Base-by-base conservation (phyloP, 1,140 invertebrate species). In the Cyphomyrmex costatus region DNA sequence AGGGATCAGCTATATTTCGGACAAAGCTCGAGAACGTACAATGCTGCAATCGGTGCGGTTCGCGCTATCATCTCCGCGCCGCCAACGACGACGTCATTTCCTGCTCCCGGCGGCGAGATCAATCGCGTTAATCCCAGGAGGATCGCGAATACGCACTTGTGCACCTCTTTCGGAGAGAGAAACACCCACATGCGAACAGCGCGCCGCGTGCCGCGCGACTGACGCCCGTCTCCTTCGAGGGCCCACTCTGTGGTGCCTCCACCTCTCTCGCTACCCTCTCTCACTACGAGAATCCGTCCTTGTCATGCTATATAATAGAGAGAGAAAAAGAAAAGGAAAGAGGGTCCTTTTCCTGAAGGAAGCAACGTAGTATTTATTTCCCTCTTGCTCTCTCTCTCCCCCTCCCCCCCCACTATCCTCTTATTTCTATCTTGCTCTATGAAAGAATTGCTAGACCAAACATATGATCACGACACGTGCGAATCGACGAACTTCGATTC, bases 141-240 rank as follows among this genome's bases (percentile, higher is more conserved):
- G 73, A 58, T 46, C 36, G 76, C 56, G 36, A 74, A 36, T 74
- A 83, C 33, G 24, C 68, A 73, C 79, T 78, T 27, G 46, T 65
- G 60, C 71, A 85, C 71, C 73, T n/a, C 46, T 63, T 42, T 30
- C 79, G 86, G 8, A 51, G 46, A 66, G 63, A 77, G 78, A 79
- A 74, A 86, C 86, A 90, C 71, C 85, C 88, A 73, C 88, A 83
- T 91, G 89, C 92, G 92, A 91, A 91, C 93, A 88, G 89, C 91
- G 93, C 91, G 91, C 93, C 93, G 93, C 93, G 90, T 93, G 91
- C 91, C 92, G 93, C 92, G 93, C 92, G 93, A 94, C 93, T 94
- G 92, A 91, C 90, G 91, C 90, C 88, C 83, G 85, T 82, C 86
- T 85, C 66, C 73, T 88, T 86, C 82, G 74, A 86, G 58, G 70